phyloP scores from a whole-genome alignment of 2,797 vertebrate genomes.

The Sebastes glaucus region DNA sequence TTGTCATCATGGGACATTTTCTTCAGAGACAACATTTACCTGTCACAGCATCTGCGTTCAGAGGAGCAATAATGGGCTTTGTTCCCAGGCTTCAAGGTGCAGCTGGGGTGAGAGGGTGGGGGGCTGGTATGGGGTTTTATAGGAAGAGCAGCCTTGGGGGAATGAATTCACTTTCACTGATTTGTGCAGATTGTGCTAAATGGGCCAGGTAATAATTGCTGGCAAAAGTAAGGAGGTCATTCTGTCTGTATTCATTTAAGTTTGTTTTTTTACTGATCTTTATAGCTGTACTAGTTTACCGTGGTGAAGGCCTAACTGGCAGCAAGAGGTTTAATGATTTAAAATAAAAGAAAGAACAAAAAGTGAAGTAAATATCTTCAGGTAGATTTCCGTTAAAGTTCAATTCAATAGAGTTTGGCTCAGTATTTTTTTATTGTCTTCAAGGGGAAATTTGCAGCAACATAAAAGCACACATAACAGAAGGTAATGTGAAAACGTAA shows the following conservation, averaged over 20 bases:
- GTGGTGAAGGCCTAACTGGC: not conserved
- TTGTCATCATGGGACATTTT: conserved; percentile 81
- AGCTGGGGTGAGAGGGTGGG: conserved; percentile 28
- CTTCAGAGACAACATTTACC: conserved; percentile 83
- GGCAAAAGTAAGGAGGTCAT: conserved; percentile 83
- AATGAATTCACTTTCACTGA: conserved; percentile 79
- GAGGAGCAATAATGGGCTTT: conserved; percentile 73
- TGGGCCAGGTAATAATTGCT: conserved; percentile 90
- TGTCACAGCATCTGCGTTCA: conserved; percentile 73
- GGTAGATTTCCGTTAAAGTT: not conserved
- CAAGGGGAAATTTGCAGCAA: not conserved
- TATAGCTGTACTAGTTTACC: not conserved
- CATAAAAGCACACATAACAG: not conserved
- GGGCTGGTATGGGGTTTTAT: conserved; percentile 30
- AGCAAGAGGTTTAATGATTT: not conserved
- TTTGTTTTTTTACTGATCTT: conserved; percentile 26
- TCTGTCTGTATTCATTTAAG: conserved; percentile 40
- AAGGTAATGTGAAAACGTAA: not conserved
- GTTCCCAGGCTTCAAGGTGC: conserved; percentile 65
- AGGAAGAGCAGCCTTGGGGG: conserved; percentile 50
- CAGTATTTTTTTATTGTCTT: not conserved
- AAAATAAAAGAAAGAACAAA: not conserved
- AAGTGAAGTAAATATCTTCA: not conserved
- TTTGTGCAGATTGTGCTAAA: conserved; percentile 93
- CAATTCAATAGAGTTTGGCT: not conserved